Evolutionary conservation across 1,140 invertebrate genomes (phyloP).

Genomic region (Danaus melanippus): DNA sequence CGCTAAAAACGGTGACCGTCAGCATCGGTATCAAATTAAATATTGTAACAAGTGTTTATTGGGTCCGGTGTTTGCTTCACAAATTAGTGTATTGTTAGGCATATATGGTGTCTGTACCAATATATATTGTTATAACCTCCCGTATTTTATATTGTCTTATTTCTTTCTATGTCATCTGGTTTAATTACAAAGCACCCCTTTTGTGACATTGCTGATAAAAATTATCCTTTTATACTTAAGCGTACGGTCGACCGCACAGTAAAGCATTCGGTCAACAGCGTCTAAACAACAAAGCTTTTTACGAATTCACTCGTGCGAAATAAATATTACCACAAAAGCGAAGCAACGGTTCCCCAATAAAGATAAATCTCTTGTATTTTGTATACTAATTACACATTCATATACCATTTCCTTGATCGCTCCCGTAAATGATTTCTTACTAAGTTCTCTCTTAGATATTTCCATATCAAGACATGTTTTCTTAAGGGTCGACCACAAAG

Average conservation of each 20-base stretch:
- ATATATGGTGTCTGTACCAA: slow-evolving; percentile 1
- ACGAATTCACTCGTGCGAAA: slow-evolving; percentile 43
- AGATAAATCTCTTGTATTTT: slow-evolving; percentile 32
- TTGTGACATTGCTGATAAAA: slow-evolving; percentile 37
- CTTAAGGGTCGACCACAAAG: slow-evolving; percentile 69
- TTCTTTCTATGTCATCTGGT: too few species aligned
- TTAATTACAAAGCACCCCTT: slow-evolving; percentile 16
- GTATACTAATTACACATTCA: slow-evolving; percentile 52
- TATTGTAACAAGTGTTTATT: slow-evolving; percentile 60
- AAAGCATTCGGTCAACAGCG: slow-evolving; percentile 45
- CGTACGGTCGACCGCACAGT: slow-evolving; percentile 44
- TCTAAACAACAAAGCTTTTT: slow-evolving; percentile 50
- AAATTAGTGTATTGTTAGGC: slow-evolving; percentile 62
- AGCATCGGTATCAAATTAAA: slow-evolving; percentile 65
- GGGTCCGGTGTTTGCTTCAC: slow-evolving; percentile 57
- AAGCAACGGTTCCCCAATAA: slow-evolving; percentile 24
- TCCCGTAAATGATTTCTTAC: slow-evolving; percentile 62
- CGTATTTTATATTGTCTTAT: too few species aligned
- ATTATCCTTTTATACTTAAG: slow-evolving; percentile 55
- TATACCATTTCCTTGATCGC: slow-evolving; percentile 53
- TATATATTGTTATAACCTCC: too few species aligned
- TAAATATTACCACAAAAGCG: slow-evolving; percentile 46
- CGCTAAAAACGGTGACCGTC: slow-evolving; percentile 53
- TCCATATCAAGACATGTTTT: slow-evolving; percentile 71
- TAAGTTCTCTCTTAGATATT: slow-evolving; percentile 62